These are phyloP conservation scores for Drosophila athabasca DNA, from an alignment of 1,140 invertebrate species.

Conservation along the genomic window DNA sequence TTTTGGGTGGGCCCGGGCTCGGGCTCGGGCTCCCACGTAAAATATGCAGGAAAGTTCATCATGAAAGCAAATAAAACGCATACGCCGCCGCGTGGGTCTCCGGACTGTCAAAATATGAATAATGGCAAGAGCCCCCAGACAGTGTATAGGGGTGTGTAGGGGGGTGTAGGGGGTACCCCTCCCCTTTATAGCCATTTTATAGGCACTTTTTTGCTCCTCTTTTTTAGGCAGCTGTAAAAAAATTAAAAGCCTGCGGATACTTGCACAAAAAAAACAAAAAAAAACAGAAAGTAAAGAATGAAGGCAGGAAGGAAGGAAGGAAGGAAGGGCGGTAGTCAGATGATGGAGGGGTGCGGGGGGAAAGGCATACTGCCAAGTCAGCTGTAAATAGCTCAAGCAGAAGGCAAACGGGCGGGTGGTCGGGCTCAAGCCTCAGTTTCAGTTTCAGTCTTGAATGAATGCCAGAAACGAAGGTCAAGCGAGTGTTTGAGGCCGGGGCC, in stretches of 20 bases:
- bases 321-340: not conserved
- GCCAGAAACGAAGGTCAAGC: conserved; percentile 67
- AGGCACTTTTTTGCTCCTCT: conserved; percentile 12
- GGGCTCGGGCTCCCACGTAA: conserved; percentile 33
- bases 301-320: not conserved
- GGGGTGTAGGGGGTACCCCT: too few relatives aligned
- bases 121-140: conserved; percentile 57
- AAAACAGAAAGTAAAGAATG: not conserved
- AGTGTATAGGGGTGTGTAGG: conserved; percentile 19
- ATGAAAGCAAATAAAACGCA: conserved; percentile 80
- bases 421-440: not conserved
- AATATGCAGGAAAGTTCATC: conserved; percentile 69
- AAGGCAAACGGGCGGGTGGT: not conserved
- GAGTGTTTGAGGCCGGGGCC: conserved; percentile 20
- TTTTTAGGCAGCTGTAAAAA: conserved; percentile 64
- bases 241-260: conserved; percentile 66
- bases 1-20: conserved; percentile 18
- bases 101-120: conserved; percentile 71
- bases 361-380: conserved; percentile 63
- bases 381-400: conserved; percentile 57
- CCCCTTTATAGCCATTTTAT: not conserved
- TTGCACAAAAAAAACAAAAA: conserved; percentile 28
- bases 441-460: conserved; percentile 46
- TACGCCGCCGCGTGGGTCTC: conserved; percentile 65
- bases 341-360: not conserved